Evolutionary conservation across 2,113 vertebrate genomes (phyloP).

Genomic region (Athene noctua): DNA sequence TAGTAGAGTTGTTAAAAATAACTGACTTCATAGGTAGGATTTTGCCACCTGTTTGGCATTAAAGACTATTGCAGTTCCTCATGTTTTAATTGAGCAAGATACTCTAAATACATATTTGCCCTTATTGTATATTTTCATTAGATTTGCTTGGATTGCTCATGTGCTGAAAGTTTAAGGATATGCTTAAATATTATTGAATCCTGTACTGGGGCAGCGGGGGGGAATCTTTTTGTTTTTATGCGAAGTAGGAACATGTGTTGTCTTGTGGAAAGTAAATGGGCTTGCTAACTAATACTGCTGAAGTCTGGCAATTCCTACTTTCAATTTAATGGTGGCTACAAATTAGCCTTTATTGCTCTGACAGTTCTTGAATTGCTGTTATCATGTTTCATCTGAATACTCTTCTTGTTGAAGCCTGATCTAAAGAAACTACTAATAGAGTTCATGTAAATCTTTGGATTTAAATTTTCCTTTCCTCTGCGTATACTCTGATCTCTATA

Average conservation of each 20-base stretch:
- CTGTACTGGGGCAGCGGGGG: not conserved
- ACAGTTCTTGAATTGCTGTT: constrained; percentile 24
- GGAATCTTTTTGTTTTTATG: not conserved
- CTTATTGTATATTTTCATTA: not conserved
- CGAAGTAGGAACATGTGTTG: not conserved
- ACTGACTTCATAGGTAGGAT: not conserved
- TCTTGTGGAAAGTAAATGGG: not conserved
- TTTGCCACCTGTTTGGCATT: not conserved
- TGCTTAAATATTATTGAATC: not conserved
- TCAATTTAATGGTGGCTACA: not conserved
- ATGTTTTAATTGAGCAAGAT: not conserved
- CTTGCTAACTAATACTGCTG: not conserved
- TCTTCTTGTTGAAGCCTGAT: constrained; percentile 16
- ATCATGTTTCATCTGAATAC: not conserved
- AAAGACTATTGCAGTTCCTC: not conserved
- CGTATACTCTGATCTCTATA: not conserved
- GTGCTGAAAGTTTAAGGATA: not conserved
- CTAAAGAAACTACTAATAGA: not conserved
- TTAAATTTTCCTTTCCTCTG: not conserved
- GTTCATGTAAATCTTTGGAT: not conserved
- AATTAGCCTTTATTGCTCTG: constrained; percentile 36
- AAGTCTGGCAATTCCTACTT: constrained; percentile 6
- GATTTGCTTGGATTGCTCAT: not conserved
- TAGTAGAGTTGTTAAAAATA: not conserved
- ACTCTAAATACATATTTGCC: not conserved